Conservation (phyloP, 2,113 vertebrate genomes). For the Esox niger region DNA sequence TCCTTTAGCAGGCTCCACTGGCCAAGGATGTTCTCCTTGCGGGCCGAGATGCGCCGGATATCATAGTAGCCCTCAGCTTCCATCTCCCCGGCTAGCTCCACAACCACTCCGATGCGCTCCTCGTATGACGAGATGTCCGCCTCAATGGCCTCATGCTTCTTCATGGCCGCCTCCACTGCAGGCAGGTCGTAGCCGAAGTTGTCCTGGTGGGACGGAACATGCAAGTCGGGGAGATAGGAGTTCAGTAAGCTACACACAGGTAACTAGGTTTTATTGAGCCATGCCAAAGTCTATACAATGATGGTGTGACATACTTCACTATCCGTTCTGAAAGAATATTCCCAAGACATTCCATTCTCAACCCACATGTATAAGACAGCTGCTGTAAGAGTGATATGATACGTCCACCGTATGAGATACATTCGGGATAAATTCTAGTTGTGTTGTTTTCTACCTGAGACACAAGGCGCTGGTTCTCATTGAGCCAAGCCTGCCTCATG, state of each 20-base stretch:
- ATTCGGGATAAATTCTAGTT: too few species aligned
- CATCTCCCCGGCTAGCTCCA: constrained; percentile 84
- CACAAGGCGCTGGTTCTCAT: constrained; percentile 93
- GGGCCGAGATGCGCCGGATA: constrained; percentile 79
- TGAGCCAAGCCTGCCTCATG: constrained; percentile 95
- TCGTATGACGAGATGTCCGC: constrained; percentile 93
- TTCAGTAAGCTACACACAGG: background rate
- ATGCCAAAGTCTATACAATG: too few species aligned
- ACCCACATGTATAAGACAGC: too few species aligned
- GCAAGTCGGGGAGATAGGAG: background rate
- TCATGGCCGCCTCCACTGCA: constrained; percentile 93
- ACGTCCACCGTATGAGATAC: too few species aligned
- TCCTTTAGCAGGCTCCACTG: constrained; percentile 90
- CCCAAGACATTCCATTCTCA: too few species aligned
- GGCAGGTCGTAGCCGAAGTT: constrained; percentile 95
- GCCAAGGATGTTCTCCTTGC: constrained; percentile 90
- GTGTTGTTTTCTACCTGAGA: constrained; percentile 78
- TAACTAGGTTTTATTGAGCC: too few species aligned
- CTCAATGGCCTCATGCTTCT: constrained; percentile 96
- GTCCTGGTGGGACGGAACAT: constrained; percentile 71
- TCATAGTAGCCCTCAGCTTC: constrained; percentile 89
- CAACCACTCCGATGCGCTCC: constrained; percentile 86
- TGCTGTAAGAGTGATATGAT: too few species aligned
- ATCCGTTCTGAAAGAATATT: too few species aligned
- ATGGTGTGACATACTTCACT: too few species aligned